Conservation (phyloP, 2,888 invertebrate genomes). For the Tuberolachnus salignus region DNA sequence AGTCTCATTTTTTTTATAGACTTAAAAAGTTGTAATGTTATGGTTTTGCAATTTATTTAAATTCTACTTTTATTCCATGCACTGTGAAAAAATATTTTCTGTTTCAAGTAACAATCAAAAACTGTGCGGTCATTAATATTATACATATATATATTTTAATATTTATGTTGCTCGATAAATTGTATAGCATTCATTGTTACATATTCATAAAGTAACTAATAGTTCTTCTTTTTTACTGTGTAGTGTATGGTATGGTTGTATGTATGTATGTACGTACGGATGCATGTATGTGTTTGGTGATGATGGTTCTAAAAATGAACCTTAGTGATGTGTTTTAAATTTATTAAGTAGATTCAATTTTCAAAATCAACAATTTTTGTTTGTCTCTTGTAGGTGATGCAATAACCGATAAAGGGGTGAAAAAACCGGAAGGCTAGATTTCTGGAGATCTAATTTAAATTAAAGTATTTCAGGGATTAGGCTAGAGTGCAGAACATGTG, state of each 20-base stretch:
- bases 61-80: background rate
- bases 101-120: background rate
- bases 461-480: constrained; percentile 58
- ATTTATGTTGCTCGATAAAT: constrained; percentile 40
- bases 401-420: constrained; percentile 56
- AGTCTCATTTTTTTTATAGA: background rate
- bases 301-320: constrained; percentile 32
- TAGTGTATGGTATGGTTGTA: constrained; percentile 49
- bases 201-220: constrained; percentile 46
- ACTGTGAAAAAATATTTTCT: background rate
- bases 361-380: constrained; percentile 55
- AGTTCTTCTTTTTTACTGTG: constrained; percentile 48
- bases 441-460: constrained; percentile 53
- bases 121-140: background rate
- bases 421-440: constrained; percentile 56
- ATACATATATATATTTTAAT: background rate
- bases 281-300: constrained; percentile 24
- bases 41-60: background rate
- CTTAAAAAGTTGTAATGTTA: too few species aligned
- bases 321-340: constrained; percentile 44
- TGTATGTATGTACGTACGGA: background rate
- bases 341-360: constrained; percentile 47
- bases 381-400: constrained; percentile 57
- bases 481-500: constrained; percentile 61
- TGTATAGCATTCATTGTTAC: constrained; percentile 47